Evolutionary conservation across 1,140 invertebrate genomes (phyloP).

Genomic region (Caenorhabditis remanei): DNA sequence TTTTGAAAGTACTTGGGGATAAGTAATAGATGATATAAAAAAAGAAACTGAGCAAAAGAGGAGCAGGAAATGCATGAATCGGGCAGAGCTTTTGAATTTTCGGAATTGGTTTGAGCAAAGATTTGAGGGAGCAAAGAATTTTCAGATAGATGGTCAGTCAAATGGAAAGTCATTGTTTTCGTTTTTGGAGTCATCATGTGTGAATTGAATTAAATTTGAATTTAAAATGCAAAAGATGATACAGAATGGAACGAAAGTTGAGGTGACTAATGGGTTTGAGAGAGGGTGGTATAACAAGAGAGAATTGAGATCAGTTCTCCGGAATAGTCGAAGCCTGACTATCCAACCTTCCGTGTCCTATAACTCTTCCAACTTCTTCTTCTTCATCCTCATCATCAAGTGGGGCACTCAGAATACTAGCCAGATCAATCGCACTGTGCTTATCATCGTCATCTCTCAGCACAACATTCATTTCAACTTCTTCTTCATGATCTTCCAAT

Average conservation of each 20-base stretch:
- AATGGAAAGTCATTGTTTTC: too few species aligned
- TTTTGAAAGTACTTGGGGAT: not conserved
- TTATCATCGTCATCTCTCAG: conserved; percentile 7
- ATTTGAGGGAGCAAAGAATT: too few species aligned
- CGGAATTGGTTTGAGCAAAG: too few species aligned
- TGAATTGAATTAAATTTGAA: too few species aligned
- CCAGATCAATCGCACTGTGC: not conserved
- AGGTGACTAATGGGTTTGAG: too few species aligned
- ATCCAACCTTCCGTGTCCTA: conserved; percentile 27
- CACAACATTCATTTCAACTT: conserved; percentile 28
- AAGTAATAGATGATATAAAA: not conserved
- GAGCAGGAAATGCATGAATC: not conserved
- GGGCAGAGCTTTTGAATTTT: too few species aligned
- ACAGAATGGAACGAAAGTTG: too few species aligned
- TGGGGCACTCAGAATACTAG: conserved; percentile 13
- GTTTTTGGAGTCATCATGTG: too few species aligned
- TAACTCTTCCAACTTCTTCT: not conserved
- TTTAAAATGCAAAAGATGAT: too few species aligned
- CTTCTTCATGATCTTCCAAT: conserved; percentile 43
- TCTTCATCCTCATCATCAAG: not conserved
- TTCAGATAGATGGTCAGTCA: too few species aligned
- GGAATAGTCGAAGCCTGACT: conserved; percentile 35
- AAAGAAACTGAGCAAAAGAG: not conserved
- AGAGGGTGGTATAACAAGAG: too few species aligned
- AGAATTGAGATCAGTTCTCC: not conserved